These are phyloP conservation scores for Eutolmus rufibarbis DNA, from an alignment of 2,888 invertebrate species.

Conservation along the genomic window DNA sequence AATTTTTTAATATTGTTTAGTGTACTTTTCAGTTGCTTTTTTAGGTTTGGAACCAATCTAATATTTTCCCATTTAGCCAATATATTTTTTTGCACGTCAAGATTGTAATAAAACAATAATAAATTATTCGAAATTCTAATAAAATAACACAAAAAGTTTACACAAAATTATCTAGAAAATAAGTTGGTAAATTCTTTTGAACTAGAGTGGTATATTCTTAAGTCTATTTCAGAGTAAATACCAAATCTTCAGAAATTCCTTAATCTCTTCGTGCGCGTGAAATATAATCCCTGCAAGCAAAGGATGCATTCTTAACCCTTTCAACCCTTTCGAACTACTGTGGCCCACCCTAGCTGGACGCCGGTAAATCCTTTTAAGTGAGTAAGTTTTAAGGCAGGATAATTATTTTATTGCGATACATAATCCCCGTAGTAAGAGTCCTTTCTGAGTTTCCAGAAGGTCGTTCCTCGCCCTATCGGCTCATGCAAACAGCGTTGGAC, in stretches of 20 bases:
- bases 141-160: too few species aligned
- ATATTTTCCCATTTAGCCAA: too few species aligned
- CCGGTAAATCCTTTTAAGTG: neutral
- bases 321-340: neutral
- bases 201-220: neutral
- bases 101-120: too few species aligned
- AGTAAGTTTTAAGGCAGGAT: neutral
- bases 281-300: neutral
- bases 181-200: too few species aligned
- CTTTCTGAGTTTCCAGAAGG: constrained; percentile 8
- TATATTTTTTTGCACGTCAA: too few species aligned
- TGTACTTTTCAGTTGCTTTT: too few species aligned
- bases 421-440: neutral
- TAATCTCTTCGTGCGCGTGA: neutral
- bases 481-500: neutral
- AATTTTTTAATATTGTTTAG: too few species aligned
- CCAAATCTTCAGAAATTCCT: neutral
- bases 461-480: neutral
- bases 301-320: neutral
- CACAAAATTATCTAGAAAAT: too few species aligned
- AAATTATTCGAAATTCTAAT: too few species aligned
- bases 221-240: neutral
- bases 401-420: neutral
- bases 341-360: neutral
- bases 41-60: too few species aligned